Evolutionary conservation across 2,888 invertebrate species (phyloP).

Genomic region (Itoplectis maculator): DNA sequence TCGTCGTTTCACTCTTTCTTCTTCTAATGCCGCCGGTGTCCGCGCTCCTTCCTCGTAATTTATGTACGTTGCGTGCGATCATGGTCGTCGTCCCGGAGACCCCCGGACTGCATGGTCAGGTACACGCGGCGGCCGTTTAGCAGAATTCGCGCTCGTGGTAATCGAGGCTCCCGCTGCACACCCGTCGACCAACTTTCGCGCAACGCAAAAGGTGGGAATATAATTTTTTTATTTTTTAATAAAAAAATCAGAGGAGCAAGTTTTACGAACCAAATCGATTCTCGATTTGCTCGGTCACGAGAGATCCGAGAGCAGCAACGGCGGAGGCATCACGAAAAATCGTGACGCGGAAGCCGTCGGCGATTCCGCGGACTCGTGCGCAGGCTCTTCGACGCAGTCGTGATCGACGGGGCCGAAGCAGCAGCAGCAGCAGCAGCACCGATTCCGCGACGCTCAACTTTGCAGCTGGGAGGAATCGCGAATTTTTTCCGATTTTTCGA

Average conservation of each 20-base stretch:
- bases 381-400: slow-evolving; percentile 14
- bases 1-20: slow-evolving; percentile 6
- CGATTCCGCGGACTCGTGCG: slow-evolving; percentile 18
- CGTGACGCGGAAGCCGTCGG: slow-evolving; percentile 60
- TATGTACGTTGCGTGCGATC: slow-evolving; percentile 80
- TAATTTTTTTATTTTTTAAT: background rate
- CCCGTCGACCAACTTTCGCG: slow-evolving; percentile 38
- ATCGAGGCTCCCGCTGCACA: slow-evolving; percentile 43
- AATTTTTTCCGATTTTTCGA: no score
- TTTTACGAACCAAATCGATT: slow-evolving; percentile 15
- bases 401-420: background rate
- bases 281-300: slow-evolving; percentile 30
- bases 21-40: slow-evolving; percentile 49
- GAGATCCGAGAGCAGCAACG: slow-evolving; percentile 8
- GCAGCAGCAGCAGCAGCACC: no score
- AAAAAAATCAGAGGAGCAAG: background rate
- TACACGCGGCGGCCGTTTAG: slow-evolving; percentile 72
- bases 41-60: slow-evolving; percentile 77
- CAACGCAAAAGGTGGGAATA: slow-evolving; percentile 45
- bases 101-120: slow-evolving; percentile 78
- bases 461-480: no score
- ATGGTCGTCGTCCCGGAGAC: slow-evolving; percentile 74
- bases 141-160: slow-evolving; percentile 69
- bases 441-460: no score
- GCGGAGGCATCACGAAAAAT: slow-evolving; percentile 54